phyloP scores from a whole-genome alignment of 2,888 invertebrate genomes.

The Amiota communis region DNA sequence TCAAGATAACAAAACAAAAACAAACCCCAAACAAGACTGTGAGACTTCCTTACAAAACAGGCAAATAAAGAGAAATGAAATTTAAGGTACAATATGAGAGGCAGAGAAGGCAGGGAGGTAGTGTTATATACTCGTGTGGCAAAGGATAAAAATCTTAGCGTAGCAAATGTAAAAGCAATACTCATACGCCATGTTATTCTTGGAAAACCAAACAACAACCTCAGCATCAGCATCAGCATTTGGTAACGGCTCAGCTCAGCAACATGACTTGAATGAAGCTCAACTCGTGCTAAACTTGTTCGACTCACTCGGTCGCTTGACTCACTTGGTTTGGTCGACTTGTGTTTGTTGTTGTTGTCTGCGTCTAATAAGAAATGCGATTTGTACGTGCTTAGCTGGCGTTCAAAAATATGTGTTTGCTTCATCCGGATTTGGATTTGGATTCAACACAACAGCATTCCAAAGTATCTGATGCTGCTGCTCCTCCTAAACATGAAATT shows the following conservation, averaged over 20 bases:
- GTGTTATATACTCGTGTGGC: too few relatives aligned
- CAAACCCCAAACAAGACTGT: neutral
- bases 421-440: slow-evolving; percentile 43
- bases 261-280: neutral
- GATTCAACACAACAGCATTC: slow-evolving; percentile 56
- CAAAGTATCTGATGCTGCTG: neutral
- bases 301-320: neutral
- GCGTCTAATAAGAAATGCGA: slow-evolving; percentile 67
- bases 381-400: slow-evolving; percentile 72
- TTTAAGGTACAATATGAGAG: neutral
- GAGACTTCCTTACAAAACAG: slow-evolving; percentile 1
- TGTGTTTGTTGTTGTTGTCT: neutral
- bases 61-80: slow-evolving; percentile 6
- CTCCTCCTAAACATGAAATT: slow-evolving; percentile 44
- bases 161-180: slow-evolving; percentile 20
- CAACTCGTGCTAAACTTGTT: neutral
- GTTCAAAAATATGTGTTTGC: slow-evolving; percentile 6
- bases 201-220: neutral
- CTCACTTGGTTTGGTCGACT: neutral
- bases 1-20: slow-evolving; percentile 16
- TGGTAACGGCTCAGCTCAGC: neutral
- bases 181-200: slow-evolving; percentile 19
- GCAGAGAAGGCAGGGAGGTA: neutral
- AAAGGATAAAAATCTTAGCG: slow-evolving; percentile 13
- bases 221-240: slow-evolving; percentile 39